phyloP scores from a whole-genome alignment of 1,140 invertebrate species.

The Tetraneura akinire region DNA sequence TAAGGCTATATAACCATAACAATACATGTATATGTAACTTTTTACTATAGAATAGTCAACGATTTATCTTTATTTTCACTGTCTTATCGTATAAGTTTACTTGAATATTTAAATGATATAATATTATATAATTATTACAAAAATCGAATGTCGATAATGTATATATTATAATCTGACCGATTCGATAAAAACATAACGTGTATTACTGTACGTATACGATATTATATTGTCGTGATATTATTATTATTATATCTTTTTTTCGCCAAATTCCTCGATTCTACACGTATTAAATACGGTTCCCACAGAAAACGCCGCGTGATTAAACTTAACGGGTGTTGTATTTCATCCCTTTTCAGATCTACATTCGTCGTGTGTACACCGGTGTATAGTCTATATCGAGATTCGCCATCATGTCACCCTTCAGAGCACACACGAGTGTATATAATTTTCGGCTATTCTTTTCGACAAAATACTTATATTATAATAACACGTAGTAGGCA shows the following conservation, averaged over 20 bases:
- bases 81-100: too few relatives aligned
- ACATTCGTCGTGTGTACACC: neutral
- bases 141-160: too few relatives aligned
- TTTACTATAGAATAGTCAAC: too few relatives aligned
- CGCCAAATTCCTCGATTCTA: neutral
- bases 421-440: neutral
- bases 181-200: too few relatives aligned
- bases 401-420: slow-evolving; percentile 13
- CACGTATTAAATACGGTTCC: neutral
- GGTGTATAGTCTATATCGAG: neutral
- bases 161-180: too few relatives aligned
- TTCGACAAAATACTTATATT: neutral
- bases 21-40: too few relatives aligned
- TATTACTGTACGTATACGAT: too few relatives aligned
- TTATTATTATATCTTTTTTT: neutral
- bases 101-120: too few relatives aligned
- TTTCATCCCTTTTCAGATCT: slow-evolving; percentile 24
- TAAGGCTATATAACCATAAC: too few relatives aligned
- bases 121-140: too few relatives aligned
- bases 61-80: too few relatives aligned
- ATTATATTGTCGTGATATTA: neutral
- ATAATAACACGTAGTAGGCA: neutral
- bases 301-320: neutral
- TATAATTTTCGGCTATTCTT: slow-evolving; percentile 25
- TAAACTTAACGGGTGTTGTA: slow-evolving; percentile 3